Base-by-base conservation (phyloP, 2,888 invertebrate species). In the Apodemia mormo region DNA sequence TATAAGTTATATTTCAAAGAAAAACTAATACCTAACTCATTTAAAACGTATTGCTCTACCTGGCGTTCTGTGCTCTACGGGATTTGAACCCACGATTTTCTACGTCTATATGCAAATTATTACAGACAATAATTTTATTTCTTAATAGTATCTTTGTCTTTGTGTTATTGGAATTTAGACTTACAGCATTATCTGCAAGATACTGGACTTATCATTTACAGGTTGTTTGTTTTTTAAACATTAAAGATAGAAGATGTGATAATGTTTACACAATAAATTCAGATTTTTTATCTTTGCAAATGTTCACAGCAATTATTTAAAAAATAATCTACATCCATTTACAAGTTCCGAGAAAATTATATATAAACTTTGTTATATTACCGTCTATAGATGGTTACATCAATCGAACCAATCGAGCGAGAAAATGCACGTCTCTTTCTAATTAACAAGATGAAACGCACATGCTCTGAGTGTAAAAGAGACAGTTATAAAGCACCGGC, bases 371-470 rank as follows among this genome's bases (percentile, higher is more conserved):
- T 64, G 64, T 64, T 33, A 64, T 64, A 64, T 64, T 64, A 64
- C 33, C n/a, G 61, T 64, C 37, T 64, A 64, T 64, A 70, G 68
- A 72, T 67, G 68, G 70, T 66, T 69, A 56, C 76, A 80, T 81
- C 83, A 82, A 84, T 83, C 77, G 78, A 80, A 85, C 82, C 85
- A 82, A 90, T 90, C 84, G 78, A 83, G 86, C 86, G 87, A 82
- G 82, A 85, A 81, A 73, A 76, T 37, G n/a, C 67, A 68, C 82
- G 74, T 89, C 89, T 80, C 85, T 72, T 71, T 90, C 85, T 70
- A 56, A 74, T 76, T 52, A 64, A 69, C 68, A 65, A 67, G 58
- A 71, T 68, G 65, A 40, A 52, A 45, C 29, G 67, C 40, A 49
- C 65, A 64, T 49, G 68, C 68, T 65, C 70, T 67, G 67, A 67